phyloP scores from a whole-genome alignment of 2,113 vertebrate species.

The Trichomycterus rosablanca region DNA sequence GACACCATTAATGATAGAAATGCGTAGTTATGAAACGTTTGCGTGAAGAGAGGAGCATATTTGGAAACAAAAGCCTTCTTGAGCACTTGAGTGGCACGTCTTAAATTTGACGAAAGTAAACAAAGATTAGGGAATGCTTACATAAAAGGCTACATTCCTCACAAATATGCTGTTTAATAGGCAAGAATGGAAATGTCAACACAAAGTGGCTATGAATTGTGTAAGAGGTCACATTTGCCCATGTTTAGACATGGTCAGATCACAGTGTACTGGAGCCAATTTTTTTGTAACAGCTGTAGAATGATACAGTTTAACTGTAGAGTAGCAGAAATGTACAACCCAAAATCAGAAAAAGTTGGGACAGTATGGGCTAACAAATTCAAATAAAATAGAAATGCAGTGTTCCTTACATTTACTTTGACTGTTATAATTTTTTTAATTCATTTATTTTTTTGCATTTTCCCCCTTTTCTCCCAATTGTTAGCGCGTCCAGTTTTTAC shows the following conservation, averaged over 20 bases:
- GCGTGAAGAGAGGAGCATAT: not conserved
- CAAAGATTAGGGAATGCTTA: constrained; percentile 21
- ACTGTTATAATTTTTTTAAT: no score
- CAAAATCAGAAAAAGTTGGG: no score
- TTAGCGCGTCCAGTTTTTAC: no score
- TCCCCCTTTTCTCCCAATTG: no score
- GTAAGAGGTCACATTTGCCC: not conserved
- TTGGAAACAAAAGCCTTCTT: not conserved
- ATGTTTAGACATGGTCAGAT: not conserved
- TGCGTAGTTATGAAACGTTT: not conserved
- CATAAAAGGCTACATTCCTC: constrained; percentile 21
- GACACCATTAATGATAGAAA: not conserved
- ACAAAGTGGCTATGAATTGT: constrained; percentile 1
- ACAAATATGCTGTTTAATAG: not conserved
- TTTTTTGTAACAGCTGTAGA: not conserved
- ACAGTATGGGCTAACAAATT: no score
- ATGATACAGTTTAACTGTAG: no score
- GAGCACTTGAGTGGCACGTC: not conserved
- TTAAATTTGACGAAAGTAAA: not conserved
- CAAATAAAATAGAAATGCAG: no score
- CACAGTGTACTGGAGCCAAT: no score
- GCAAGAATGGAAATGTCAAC: constrained; percentile 6
- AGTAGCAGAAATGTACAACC: no score
- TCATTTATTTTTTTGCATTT: no score
- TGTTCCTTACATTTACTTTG: no score